Evolutionary conservation across 2,888 invertebrate genomes (phyloP).

Genomic region (Acheta domesticus): DNA sequence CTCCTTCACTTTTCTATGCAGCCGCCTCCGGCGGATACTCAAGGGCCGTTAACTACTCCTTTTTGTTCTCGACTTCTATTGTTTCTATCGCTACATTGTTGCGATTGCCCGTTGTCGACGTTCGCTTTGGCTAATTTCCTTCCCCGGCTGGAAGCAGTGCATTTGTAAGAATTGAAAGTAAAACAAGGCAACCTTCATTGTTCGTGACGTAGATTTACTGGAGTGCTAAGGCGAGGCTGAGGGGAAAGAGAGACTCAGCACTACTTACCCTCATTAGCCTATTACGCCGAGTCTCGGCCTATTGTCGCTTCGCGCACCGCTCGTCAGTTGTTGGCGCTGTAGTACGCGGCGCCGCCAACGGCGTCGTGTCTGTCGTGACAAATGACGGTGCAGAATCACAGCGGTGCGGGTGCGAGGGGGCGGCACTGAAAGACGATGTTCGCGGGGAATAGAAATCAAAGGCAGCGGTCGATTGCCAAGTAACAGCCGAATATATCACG

Average conservation of each 20-base stretch:
- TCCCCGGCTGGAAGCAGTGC: neutral
- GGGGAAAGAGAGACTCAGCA: neutral
- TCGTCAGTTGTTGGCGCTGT: constrained; percentile 18
- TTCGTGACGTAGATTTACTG: neutral
- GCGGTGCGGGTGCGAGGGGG: neutral
- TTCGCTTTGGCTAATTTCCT: constrained; percentile 30
- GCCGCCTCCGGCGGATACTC: neutral
- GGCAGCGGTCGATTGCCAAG: neutral
- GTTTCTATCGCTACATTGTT: constrained; percentile 25
- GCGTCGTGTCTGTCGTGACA: constrained; percentile 3
- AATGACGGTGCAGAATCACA: neutral
- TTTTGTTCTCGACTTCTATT: constrained; percentile 25
- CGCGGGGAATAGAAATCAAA: neutral
- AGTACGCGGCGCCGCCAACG: neutral
- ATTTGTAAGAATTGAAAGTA: constrained; percentile 18
- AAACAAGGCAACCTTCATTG: constrained; percentile 7
- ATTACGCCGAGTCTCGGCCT: neutral
- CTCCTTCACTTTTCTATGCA: neutral
- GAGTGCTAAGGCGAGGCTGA: constrained; percentile 2
- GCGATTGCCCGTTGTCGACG: constrained; percentile 18
- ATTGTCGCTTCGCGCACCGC: neutral
- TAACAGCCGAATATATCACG: neutral
- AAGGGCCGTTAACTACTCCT: constrained; percentile 19
- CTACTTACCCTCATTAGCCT: constrained; percentile 18
- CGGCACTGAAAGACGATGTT: neutral